Percentiles rank a stretch among this genome's conserved stretches.
These are phyloP conservation scores for Mormyrus lacerda DNA, from an alignment of 2,113 vertebrate genomes.

Conservation along the genomic window DNA sequence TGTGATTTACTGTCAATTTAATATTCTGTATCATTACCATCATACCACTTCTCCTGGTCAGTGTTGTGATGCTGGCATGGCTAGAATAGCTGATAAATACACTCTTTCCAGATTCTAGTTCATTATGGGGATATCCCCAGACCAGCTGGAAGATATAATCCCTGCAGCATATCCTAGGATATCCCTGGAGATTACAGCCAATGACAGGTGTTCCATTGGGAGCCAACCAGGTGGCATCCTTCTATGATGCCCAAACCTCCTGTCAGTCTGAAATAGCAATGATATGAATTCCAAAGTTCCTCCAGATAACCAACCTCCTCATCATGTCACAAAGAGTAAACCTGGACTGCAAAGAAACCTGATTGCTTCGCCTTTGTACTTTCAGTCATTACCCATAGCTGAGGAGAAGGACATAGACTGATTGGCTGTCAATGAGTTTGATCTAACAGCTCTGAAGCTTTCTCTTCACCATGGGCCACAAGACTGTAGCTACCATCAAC, in stretches of 20 bases:
- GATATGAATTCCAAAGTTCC: not conserved
- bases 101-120: not conserved
- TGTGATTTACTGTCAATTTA: not conserved
- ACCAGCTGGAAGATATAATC: not conserved
- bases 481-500: not conserved
- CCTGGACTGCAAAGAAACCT: not conserved
- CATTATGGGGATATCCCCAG: not conserved
- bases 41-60: not conserved
- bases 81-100: not conserved
- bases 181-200: not conserved
- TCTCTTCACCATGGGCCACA: not conserved
- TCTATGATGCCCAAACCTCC: not conserved
- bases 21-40: not conserved
- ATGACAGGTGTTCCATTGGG: not conserved
- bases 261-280: not conserved
- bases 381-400: not conserved
- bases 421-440: not conserved
- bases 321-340: not conserved
- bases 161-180: not conserved
- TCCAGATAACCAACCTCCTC: not conserved
- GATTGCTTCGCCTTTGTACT: not conserved
- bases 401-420: not conserved
- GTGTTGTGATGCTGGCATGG: not conserved
- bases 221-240: not conserved
- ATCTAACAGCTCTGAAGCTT: not conserved